Base-by-base conservation (phyloP, 2,797 vertebrate genomes). In the Hylomyscus alleni region DNA sequence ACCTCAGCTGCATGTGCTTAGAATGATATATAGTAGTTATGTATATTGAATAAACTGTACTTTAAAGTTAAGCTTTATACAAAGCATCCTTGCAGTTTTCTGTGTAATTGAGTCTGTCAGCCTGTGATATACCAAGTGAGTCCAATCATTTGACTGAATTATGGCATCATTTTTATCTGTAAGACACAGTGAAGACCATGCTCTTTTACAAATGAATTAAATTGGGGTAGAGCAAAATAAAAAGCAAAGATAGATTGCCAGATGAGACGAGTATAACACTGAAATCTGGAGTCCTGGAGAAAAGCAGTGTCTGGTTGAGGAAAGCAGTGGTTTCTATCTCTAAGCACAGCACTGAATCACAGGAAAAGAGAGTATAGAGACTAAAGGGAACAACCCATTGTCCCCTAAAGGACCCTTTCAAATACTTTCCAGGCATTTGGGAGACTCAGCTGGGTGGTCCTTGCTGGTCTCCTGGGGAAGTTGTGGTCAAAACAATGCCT, bases 151-250 rank as follows among this genome's bases (percentile, higher is more conserved):
- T 82, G 67, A 90, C 95, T 90, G 50, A 73, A 93, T 96, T 91
- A 86, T 69, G 22, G 34, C 37, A 31, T 77, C 26, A 58, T 92
- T 90, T 83, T 75, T 95, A 62, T 58, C 54, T 58, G 52, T 72
- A 54, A n/a, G 78, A 83, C 50, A 73, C 17, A 80, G 44, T 4
- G n/a, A 91, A 91, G 73, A 19, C 62, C 37, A 24, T 82, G 44
- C 37, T 95, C 56, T 69, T 86, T 96, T 95, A 83, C 47, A 83
- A 72, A 94, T 54, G 56, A 95, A 91, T 94, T 96, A 69, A 93
- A 93, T 89, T 91, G 95, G 78, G 44, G 29, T 73, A 92, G 50
- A 86, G 76, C 19, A 92, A 89, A 94, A 77, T 89, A 84, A 84
- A 93, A 89, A 83, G 40, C 37, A 88, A 91, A 95, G 86, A 92